Base-by-base conservation (phyloP, 30 jellyfish, hydroid and myxozoan species). In the Sanderia malayensis region DNA sequence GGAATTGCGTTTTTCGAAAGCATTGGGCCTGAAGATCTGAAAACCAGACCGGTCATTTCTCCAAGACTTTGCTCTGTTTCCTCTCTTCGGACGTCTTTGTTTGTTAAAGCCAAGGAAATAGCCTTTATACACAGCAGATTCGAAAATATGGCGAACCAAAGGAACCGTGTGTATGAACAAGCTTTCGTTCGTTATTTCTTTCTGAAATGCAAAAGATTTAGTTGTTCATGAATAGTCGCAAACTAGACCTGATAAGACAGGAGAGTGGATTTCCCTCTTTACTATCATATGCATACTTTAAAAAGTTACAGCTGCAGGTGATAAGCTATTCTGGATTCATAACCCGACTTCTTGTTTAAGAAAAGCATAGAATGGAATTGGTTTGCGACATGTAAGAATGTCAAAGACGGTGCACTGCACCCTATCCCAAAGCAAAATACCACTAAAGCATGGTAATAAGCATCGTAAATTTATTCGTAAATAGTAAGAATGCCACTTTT, bases 81-180 rank as follows among this genome's bases (percentile, higher is more conserved):
- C 89, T 55, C 66, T 78, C 73, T 78, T 78, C 0, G 89, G 89
- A 0, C 28, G 76, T 49, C 59, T 19, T 44, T 78, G 81, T 67
- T 65, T 78, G 76, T 66, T 78, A 70, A 78, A 78, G 15, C 89
- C 89, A 44, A 78, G 89, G 29, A 45, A 47, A 28, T 18, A 66
- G 3, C 82, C 82, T 21, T 65, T 65, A 58, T 64, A 78, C 52
- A 37, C n/a, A 9, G 74, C 34, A 13, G 89, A 67, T 31, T 65
- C 69, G 30, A 78, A 78, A 2, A 78, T 70, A 41, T 66, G 81
- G 58, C 89, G 89, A 22, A 24, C 58, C 26, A 49, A 64, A n/a
- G 82, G 89, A 24, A 78, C 75, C 32, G 22, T 65, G 82, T 78
- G 46, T 8, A 20, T 19, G 65, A 78, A 78, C 2, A 78, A 59